These are phyloP conservation scores for Heteromormyrus szaboi DNA, from an alignment of 2,797 vertebrate species.

Conservation along the genomic window DNA sequence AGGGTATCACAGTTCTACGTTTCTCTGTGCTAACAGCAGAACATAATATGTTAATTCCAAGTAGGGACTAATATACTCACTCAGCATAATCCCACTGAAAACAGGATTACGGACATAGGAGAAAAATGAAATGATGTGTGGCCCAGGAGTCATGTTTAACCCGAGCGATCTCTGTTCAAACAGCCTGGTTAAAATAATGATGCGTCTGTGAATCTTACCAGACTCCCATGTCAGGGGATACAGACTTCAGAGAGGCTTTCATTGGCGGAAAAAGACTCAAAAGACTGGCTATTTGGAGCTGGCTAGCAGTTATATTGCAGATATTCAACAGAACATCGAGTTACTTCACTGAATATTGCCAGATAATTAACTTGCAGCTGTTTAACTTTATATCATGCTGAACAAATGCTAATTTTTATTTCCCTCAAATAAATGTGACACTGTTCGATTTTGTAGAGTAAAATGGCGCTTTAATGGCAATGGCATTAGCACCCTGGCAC, in stretches of 20 bases:
- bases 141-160: not conserved
- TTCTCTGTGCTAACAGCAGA: not conserved
- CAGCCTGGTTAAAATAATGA: not conserved
- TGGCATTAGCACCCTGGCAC: not conserved
- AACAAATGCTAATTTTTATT: not conserved
- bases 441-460: not conserved
- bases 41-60: not conserved
- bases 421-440: not conserved
- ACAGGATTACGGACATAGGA: not conserved
- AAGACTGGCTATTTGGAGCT: not conserved
- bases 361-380: not conserved
- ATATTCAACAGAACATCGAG: not conserved
- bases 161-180: not conserved
- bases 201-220: not conserved
- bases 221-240: not conserved
- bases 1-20: not conserved
- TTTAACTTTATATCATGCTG: not conserved
- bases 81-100: not conserved
- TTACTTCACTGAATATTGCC: not conserved
- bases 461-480: not conserved
- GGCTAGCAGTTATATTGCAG: not conserved
- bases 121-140: not conserved
- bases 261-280: not conserved
- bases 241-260: conserved; percentile 21
- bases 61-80: not conserved